A percentile compares a stretch with the other conserved stretches of the same genome.
Evolutionary conservation across 2,797 vertebrate genomes (phyloP).

Genomic region (Chloroceryle amazona): DNA sequence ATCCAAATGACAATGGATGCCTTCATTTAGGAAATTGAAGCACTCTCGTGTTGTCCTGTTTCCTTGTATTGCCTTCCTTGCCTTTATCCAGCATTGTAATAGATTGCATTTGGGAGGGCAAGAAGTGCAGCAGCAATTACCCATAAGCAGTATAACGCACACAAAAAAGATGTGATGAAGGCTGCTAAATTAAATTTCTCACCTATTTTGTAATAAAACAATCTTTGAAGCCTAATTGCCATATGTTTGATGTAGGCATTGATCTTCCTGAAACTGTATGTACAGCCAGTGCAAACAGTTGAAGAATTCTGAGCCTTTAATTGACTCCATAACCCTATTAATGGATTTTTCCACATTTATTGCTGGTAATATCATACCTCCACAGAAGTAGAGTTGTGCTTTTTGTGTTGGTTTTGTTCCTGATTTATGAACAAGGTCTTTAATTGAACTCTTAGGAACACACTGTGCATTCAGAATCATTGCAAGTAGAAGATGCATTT

Average conservation of each 20-base stretch:
- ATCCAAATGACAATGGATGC: neutral
- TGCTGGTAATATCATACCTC: neutral
- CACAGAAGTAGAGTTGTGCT: neutral
- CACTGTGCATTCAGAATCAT: neutral
- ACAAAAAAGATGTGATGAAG: neutral
- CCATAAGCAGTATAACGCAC: neutral
- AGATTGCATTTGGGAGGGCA: neutral
- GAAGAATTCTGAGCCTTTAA: neutral
- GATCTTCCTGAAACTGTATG: neutral
- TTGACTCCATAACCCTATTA: neutral
- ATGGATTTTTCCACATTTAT: conserved; percentile 44
- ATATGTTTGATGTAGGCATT: neutral
- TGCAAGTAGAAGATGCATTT: neutral
- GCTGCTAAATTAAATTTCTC: neutral
- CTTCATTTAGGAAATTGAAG: neutral
- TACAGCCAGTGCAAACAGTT: neutral
- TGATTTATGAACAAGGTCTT: conserved; percentile 7
- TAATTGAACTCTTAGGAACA: neutral
- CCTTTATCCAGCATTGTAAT: neutral
- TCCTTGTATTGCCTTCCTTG: neutral
- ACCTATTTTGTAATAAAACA: conserved; percentile 2
- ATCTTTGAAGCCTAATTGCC: conserved; percentile 1
- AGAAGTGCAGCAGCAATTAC: neutral
- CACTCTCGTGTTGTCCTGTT: neutral
- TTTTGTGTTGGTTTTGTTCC: conserved; percentile 27